A percentile compares a stretch with the other conserved stretches of the same genome.
These are phyloP conservation scores for Hystrix cristata DNA, from an alignment of 2,113 vertebrate species.

Conservation along the genomic window DNA sequence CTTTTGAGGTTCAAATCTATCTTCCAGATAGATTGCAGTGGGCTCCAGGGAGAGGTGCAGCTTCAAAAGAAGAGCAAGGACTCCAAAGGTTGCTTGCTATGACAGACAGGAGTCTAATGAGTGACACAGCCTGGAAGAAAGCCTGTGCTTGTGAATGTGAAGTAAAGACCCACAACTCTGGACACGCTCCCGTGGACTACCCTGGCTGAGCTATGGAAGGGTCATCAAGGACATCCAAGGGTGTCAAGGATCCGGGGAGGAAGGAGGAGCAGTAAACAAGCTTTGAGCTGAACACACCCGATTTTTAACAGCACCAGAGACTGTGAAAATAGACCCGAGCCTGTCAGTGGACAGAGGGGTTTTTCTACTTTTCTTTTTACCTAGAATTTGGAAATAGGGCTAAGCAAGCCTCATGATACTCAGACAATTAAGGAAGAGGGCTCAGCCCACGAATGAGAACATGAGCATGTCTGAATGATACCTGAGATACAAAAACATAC, in stretches of 20 bases:
- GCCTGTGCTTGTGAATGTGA: neutral
- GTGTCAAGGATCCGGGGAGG: neutral
- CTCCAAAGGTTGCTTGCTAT: neutral
- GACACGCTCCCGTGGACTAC: accelerated
- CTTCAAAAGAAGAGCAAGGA: neutral
- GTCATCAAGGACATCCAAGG: neutral
- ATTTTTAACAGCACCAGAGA: neutral
- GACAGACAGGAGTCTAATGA: neutral
- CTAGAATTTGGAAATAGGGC: neutral
- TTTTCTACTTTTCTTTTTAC: neutral
- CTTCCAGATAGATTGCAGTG: neutral
- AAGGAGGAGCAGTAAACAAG: neutral
- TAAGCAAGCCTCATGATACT: neutral
- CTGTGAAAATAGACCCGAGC: neutral
- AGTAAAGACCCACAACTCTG: neutral
- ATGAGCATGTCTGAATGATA: neutral
- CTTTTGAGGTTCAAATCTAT: neutral
- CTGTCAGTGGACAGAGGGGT: neutral
- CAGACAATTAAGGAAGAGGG: neutral
- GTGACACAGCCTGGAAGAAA: neutral
- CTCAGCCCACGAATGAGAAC: neutral
- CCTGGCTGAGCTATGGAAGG: neutral
- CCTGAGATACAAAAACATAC: neutral
- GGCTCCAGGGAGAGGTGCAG: too few relatives aligned
- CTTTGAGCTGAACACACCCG: neutral